Evolutionary conservation across 2,888 invertebrate genomes (phyloP), one percentile per base, ranked within the genome.

Genomic region (Nomada fucata): DNA sequence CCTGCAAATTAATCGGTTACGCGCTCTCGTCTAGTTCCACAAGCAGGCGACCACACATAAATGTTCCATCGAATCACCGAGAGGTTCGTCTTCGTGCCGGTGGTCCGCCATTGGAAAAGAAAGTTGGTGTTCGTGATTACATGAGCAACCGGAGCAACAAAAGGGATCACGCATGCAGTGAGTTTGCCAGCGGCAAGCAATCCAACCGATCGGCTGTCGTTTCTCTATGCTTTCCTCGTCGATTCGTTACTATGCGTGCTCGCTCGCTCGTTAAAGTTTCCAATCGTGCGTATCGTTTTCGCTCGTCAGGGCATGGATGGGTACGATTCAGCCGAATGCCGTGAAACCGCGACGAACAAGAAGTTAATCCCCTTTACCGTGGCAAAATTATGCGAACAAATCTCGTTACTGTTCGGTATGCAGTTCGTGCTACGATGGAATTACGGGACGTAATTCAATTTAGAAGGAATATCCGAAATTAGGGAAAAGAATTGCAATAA

Each of bases 71-170:
- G 92, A 88, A 89, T 91, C 87, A 72, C 85, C 84, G 91, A 90
- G 85, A 91, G 91, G 89, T 91, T 92, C 84, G 91, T 91, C 86
- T 90, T 89, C 87, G 86, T 79, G 87, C 90, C 91, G 88, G 90
- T 90, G 88, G 87, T 89, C 81, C 90, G 90, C 85, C 89, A 90
- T 90, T 93, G 92, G 92, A 92, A 92, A 92, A 92, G 93, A 92
- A 93, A 93, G 93, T 91, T 93, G 87, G 89, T 92, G 83, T 92
- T 93, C 87, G 91, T 91, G 87, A 93, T 93, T 89, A 93, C 92
- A 93, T 93, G 92, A 93, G 76, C 80, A 71, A 26, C 52, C 61
- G 64, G 64, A 52, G 44, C 57, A 71, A 29, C 76, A 67, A 84
- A 75, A 81, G 83, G 90, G 83, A 78, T 86, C 70, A 84, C 87